Percentiles rank a stretch among this genome's conserved stretches.
phyloP scores from a whole-genome alignment of 2,888 invertebrate genomes.

The Lymantria monacha region DNA sequence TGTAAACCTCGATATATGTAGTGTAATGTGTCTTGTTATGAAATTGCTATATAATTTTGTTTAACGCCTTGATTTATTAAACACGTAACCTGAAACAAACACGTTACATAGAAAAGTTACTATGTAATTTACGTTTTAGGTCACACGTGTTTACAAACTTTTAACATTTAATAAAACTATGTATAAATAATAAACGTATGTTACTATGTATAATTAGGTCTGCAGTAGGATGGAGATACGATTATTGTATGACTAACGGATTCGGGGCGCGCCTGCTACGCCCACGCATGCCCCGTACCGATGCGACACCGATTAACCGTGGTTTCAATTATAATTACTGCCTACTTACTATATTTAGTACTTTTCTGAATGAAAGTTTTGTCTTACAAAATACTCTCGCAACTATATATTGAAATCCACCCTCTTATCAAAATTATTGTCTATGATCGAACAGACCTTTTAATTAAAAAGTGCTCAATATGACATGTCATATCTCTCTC shows the following conservation, averaged over 20 bases:
- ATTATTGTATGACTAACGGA: constrained; percentile 13
- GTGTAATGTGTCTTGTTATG: constrained; percentile 10
- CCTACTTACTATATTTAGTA: too few relatives aligned
- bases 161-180: constrained; percentile 64
- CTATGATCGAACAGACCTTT: too few relatives aligned
- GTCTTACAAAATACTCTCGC: too few relatives aligned
- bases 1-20: constrained; percentile 16
- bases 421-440: too few relatives aligned
- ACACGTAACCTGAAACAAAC: constrained; percentile 2
- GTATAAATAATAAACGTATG: constrained; percentile 6
- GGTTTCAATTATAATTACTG: too few relatives aligned
- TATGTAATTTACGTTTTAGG: constrained; percentile 38
- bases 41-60: constrained; percentile 10
- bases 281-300: constrained; percentile 27
- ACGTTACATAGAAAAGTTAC: constrained; percentile 21
- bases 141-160: too few relatives aligned
- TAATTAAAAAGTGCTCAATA: too few relatives aligned
- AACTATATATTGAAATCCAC: too few relatives aligned
- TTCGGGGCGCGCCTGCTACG: constrained; percentile 27
- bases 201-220: too few relatives aligned
- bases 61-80: constrained; percentile 22
- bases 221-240: constrained; percentile 16
- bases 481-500: too few relatives aligned
- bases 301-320: constrained; percentile 8
- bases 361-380: too few relatives aligned